A percentile compares a stretch with the other conserved stretches of the same genome.
Evolutionary conservation across 2,888 invertebrate species (phyloP).

Genomic region (Neoaliturus tenellus): DNA sequence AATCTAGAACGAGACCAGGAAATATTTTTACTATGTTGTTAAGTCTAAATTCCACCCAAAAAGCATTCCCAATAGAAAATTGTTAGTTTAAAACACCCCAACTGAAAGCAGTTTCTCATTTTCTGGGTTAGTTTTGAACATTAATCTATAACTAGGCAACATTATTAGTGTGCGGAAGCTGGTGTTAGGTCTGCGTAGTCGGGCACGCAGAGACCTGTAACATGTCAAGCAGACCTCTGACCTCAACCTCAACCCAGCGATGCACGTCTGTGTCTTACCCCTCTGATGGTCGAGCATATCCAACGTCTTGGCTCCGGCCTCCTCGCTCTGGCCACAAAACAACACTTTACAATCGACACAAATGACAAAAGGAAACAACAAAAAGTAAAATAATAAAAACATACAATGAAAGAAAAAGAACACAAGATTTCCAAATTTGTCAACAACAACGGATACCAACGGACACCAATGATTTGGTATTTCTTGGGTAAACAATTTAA

Average conservation of each 20-base stretch:
- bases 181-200: no score
- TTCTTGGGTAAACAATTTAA: slow-evolving; percentile 17
- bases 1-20: no score
- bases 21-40: no score
- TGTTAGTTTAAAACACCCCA: no score
- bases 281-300: slow-evolving; percentile 95
- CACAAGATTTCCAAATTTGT: neutral
- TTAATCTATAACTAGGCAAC: no score
- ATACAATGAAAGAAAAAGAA: slow-evolving; percentile 5
- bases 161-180: no score
- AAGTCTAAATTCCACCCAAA: no score
- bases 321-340: slow-evolving; percentile 86
- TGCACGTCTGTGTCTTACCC: slow-evolving; percentile 83
- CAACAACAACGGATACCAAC: no score
- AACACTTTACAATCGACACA: slow-evolving; percentile 61
- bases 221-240: neutral
- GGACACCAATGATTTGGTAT: neutral
- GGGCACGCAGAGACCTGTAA: slow-evolving; percentile 1
- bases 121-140: no score
- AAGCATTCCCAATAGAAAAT: no score
- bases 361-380: slow-evolving; percentile 56
- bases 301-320: slow-evolving; percentile 93
- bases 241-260: neutral
- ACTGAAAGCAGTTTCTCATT: no score
- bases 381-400: slow-evolving; percentile 38